Percentiles rank a stretch among this genome's conserved stretches.
Evolutionary conservation across 2,113 vertebrate genomes (phyloP).

Genomic region (Eonycteris spelaea): DNA sequence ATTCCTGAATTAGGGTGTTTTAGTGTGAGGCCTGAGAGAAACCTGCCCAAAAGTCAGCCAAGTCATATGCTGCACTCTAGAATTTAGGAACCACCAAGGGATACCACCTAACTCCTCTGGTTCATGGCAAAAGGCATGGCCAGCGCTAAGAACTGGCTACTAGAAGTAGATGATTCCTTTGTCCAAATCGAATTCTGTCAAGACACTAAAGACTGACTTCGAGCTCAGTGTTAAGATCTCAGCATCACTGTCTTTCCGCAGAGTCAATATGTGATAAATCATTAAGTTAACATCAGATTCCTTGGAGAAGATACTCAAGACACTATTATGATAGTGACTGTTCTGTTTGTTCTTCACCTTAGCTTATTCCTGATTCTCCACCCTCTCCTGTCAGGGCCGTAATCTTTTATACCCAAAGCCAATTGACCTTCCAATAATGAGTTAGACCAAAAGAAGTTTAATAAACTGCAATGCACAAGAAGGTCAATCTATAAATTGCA

Average conservation of each 20-base stretch:
- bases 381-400: not conserved
- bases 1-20: not conserved
- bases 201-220: too few relatives aligned
- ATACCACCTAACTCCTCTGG: not conserved
- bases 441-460: constrained; percentile 12
- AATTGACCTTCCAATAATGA: constrained; percentile 36
- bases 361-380: not conserved
- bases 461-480: not conserved
- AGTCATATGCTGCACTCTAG: not conserved
- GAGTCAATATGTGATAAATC: not conserved
- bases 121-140: not conserved
- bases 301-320: not conserved
- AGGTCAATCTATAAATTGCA: not conserved
- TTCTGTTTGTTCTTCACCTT: not conserved
- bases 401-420: not conserved
- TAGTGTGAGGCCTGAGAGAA: not conserved
- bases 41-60: not conserved
- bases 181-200: not conserved
- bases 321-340: not conserved
- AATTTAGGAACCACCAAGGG: not conserved
- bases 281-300: not conserved
- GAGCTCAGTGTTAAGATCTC: not conserved
- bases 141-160: not conserved
- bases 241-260: not conserved
- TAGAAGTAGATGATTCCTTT: not conserved